Base-by-base conservation (phyloP, 23 tunicate species). In the Trididemnum miniatum region DNA sequence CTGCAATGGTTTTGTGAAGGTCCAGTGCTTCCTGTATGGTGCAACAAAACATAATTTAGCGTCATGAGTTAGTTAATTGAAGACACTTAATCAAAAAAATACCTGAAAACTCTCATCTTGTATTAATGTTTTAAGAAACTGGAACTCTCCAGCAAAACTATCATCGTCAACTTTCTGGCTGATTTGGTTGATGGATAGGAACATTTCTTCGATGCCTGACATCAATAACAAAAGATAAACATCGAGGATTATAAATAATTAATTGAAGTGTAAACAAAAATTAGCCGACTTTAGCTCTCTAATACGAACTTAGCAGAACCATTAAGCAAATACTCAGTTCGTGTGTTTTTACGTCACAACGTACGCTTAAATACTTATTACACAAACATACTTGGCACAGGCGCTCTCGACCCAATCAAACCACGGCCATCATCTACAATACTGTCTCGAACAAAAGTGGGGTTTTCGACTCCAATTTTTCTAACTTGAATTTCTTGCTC, bases 101-200 rank as follows among this genome's bases (percentile, higher is more conserved):
- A 92, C 98, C 86, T 88, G 92, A 81, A 93, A 93, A 24, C 51
- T 72, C 23, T 88, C 93, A 40, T 88, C 66, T 75, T 83, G 94
- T 33, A 93, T 72, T 25, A 93, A 25, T 40, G 72, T 36, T 39
- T 80, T 76, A 2, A 93, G 35, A 84, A 87, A 93, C 27, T 30
- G 26, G 35, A 93, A 69, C 32, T 93, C 98, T 26, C 67, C 51
- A n/a, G 76, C 35, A 32, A 88, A 74, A 0, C 36, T 31, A 0
- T 67, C 73, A 69, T 88, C 89, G 35, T 82, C 82, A 4, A 82
- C 36, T 59, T 93, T 83, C 30, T 59, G 62, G 31, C 84, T 30
- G 23, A 93, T 77, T 20, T 65, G 63, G 9, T 75, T 82, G 20
- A 93, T 34, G 7, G 93, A 79, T 12, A 80, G 60, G 59, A 93